A percentile compares a stretch with the other conserved stretches of the same genome.
phyloP scores from a whole-genome alignment of 30 jellyfish, hydroid and myxozoan species.

The Aurelia sp. region DNA sequence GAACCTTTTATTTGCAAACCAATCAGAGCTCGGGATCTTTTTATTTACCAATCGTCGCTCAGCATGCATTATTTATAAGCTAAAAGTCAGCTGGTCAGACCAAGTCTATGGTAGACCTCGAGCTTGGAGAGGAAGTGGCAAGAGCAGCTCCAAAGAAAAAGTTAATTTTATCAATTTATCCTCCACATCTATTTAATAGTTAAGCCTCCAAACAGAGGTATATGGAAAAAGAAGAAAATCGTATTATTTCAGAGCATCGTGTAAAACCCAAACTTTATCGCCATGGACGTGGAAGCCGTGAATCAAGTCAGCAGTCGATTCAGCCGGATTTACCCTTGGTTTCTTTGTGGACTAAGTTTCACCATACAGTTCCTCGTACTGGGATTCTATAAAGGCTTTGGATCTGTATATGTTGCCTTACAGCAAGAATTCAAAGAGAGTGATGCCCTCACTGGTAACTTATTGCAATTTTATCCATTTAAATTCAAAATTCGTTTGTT shows the following conservation, averaged over 20 bases:
- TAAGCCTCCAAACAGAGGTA: slow-evolving; percentile 12
- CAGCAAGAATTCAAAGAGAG: slow-evolving; percentile 71
- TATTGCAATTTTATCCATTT: background rate
- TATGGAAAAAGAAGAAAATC: slow-evolving; percentile 73
- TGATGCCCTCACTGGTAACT: slow-evolving; percentile 89
- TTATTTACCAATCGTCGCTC: too few species aligned
- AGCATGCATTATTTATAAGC: slow-evolving; percentile 5
- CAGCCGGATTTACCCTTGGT: slow-evolving; percentile 85
- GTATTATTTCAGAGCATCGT: slow-evolving; percentile 66
- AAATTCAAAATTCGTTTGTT: too few species aligned
- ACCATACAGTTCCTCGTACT: slow-evolving; percentile 82
- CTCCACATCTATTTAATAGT: background rate
- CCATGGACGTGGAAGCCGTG: slow-evolving; percentile 84
- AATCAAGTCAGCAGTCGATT: slow-evolving; percentile 74
- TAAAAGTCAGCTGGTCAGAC: slow-evolving; percentile 23
- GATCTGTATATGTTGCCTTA: slow-evolving; percentile 80
- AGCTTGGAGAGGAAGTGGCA: background rate
- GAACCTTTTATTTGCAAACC: slow-evolving; percentile 7
- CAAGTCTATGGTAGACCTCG: slow-evolving; percentile 51
- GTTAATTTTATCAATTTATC: background rate
- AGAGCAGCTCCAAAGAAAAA: background rate
- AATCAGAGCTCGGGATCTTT: slow-evolving; percentile 6
- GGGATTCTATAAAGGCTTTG: slow-evolving; percentile 91
- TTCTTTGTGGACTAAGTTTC: slow-evolving; percentile 81
- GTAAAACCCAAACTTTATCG: slow-evolving; percentile 52